Percentiles rank a stretch among this genome's conserved stretches.
phyloP scores from a whole-genome alignment of 1,140 invertebrate species.

The Pseudomyrmex cubaensis region DNA sequence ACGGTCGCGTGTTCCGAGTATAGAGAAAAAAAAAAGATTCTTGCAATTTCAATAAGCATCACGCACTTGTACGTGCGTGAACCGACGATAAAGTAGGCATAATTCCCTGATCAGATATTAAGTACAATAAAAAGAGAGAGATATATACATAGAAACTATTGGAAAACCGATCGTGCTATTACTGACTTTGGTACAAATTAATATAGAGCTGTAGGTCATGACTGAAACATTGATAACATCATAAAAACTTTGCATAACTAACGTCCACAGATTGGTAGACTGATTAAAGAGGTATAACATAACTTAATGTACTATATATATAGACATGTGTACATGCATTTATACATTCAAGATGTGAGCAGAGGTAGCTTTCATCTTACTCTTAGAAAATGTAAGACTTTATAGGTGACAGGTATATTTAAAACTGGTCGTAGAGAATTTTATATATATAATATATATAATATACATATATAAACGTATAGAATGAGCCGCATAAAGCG shows the following conservation, averaged over 20 bases:
- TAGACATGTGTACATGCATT: slow-evolving; percentile 38
- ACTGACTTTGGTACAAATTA: neutral
- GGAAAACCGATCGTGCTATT: slow-evolving; percentile 26
- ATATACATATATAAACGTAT: neutral
- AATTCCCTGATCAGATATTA: no score
- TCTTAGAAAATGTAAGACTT: slow-evolving; percentile 19
- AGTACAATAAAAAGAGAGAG: no score
- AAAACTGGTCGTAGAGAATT: slow-evolving; percentile 14
- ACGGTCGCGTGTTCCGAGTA: no score
- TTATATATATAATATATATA: neutral
- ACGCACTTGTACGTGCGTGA: no score
- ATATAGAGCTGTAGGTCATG: slow-evolving; percentile 17
- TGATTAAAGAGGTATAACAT: neutral
- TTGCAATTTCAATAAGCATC: no score
- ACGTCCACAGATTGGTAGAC: neutral
- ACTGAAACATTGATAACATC: slow-evolving; percentile 35
- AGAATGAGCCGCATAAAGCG: neutral
- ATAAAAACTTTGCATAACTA: slow-evolving; percentile 24
- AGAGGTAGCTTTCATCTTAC: slow-evolving; percentile 47
- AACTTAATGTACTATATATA: slow-evolving; percentile 20
- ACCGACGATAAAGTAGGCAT: no score
- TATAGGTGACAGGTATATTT: neutral
- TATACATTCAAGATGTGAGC: slow-evolving; percentile 31
- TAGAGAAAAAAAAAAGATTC: no score
- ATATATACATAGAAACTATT: neutral